phyloP scores from a whole-genome alignment of 2,888 invertebrate genomes.

The Platycheirus albimanus region DNA sequence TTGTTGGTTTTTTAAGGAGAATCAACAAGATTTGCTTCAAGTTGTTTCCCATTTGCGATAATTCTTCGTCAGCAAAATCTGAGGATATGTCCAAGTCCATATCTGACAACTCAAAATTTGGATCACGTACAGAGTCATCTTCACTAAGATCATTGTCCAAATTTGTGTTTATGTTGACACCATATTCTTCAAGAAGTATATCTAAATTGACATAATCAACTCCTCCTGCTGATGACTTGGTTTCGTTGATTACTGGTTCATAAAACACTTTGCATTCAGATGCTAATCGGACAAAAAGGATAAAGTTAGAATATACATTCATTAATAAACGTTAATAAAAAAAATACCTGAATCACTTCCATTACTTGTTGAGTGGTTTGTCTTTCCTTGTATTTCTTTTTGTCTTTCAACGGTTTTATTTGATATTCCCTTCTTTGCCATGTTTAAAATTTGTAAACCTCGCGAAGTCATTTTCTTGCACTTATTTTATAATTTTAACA shows the following conservation, averaged over 20 bases:
- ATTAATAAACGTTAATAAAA: slow-evolving; percentile 14
- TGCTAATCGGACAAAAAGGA: slow-evolving; percentile 11
- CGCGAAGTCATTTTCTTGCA: slow-evolving; percentile 26
- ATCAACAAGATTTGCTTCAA: slow-evolving; percentile 33
- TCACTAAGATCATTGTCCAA: slow-evolving; percentile 17
- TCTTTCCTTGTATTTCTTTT: slow-evolving; percentile 11
- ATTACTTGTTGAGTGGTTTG: slow-evolving; percentile 12
- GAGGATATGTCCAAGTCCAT: slow-evolving; percentile 24
- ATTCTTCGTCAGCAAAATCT: slow-evolving; percentile 33
- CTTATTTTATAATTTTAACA: slow-evolving; percentile 20
- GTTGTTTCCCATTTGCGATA: slow-evolving; percentile 39
- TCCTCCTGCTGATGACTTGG: slow-evolving; percentile 31
- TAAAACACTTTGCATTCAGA: slow-evolving; percentile 13
- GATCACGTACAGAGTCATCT: slow-evolving; percentile 29
- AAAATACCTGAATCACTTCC: slow-evolving; percentile 20
- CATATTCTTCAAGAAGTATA: slow-evolving; percentile 23
- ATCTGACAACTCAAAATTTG: slow-evolving; percentile 27
- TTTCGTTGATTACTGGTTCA: slow-evolving; percentile 31
- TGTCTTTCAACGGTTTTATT: slow-evolving; percentile 3
- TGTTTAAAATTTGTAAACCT: slow-evolving; percentile 35
- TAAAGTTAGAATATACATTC: slow-evolving; percentile 5
- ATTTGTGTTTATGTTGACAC: slow-evolving; percentile 23
- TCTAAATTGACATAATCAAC: slow-evolving; percentile 36
- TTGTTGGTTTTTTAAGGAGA: neutral
- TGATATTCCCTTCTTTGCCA: slow-evolving; percentile 27